phyloP scores from a whole-genome alignment of 2,113 vertebrate species.

The Rhinolophus sinicus region DNA sequence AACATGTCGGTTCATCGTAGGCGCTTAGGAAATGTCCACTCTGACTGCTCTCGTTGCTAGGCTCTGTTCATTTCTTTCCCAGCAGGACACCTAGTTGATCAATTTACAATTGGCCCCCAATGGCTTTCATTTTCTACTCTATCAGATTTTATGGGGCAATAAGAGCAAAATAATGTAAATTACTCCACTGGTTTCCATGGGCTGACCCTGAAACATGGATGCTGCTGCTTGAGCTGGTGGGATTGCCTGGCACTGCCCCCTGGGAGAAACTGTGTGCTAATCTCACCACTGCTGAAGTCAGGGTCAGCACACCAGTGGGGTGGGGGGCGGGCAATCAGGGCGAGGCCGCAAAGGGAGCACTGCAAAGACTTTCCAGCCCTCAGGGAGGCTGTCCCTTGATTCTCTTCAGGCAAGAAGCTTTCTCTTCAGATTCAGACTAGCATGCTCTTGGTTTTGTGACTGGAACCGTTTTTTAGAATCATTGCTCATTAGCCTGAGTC shows the following conservation, averaged over 20 bases:
- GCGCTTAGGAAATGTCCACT: not conserved
- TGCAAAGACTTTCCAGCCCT: not conserved
- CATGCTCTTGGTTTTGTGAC: not conserved
- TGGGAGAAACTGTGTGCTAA: no score
- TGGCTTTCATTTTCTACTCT: not conserved
- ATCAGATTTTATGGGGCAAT: not conserved
- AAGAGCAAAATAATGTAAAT: not conserved
- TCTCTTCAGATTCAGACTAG: no score
- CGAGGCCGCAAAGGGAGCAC: accelerated
- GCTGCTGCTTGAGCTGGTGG: no score
- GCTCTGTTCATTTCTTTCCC: not conserved
- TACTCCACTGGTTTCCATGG: not conserved
- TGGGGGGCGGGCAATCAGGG: not conserved
- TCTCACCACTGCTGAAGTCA: not conserved
- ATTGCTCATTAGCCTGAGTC: not conserved
- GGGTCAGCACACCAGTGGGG: not conserved
- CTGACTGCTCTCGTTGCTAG: no score
- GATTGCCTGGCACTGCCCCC: accelerated
- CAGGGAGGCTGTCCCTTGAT: not conserved
- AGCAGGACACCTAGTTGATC: not conserved
- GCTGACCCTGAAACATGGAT: not conserved
- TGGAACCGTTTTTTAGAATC: not conserved
- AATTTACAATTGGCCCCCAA: not conserved
- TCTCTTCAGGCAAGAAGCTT: not conserved
- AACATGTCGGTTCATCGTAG: not conserved